Conservation (phyloP, 2,113 vertebrate species). For the Rhynchopsitta pachyrhyncha region DNA sequence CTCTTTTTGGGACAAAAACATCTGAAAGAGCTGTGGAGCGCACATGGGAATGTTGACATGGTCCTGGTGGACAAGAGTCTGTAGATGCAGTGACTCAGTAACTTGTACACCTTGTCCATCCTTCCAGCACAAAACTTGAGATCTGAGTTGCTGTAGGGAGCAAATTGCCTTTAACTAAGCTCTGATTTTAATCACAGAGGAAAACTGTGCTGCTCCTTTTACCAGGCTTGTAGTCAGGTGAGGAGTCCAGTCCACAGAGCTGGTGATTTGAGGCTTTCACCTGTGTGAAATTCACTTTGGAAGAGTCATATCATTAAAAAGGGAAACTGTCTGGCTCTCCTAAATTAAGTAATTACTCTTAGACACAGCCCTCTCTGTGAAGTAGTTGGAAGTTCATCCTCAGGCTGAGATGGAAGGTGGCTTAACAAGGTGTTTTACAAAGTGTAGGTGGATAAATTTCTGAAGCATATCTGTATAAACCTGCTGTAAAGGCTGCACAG, state of each 20-base stretch:
- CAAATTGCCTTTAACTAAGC: background rate
- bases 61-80: background rate
- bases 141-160: background rate
- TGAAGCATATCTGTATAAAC: slow-evolving; percentile 59
- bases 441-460: slow-evolving; percentile 39
- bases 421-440: slow-evolving; percentile 51
- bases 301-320: slow-evolving; percentile 8
- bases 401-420: slow-evolving; percentile 15
- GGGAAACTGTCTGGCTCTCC: slow-evolving; percentile 19
- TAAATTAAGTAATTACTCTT: slow-evolving; percentile 59
- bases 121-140: background rate
- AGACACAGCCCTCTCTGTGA: slow-evolving; percentile 11
- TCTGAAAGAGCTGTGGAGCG: background rate
- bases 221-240: background rate
- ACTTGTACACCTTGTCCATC: background rate
- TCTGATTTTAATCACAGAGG: background rate
- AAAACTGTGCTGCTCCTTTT: background rate
- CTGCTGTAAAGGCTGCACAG: slow-evolving; percentile 43
- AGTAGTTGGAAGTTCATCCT: background rate
- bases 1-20: background rate
- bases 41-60: background rate
- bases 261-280: background rate
- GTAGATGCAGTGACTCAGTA: background rate
- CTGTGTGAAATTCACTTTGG: background rate
- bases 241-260: background rate